Percentiles rank a stretch among this genome's conserved stretches.
Conservation (phyloP, 2,797 vertebrate species). For the Echeneis naucrates region DNA sequence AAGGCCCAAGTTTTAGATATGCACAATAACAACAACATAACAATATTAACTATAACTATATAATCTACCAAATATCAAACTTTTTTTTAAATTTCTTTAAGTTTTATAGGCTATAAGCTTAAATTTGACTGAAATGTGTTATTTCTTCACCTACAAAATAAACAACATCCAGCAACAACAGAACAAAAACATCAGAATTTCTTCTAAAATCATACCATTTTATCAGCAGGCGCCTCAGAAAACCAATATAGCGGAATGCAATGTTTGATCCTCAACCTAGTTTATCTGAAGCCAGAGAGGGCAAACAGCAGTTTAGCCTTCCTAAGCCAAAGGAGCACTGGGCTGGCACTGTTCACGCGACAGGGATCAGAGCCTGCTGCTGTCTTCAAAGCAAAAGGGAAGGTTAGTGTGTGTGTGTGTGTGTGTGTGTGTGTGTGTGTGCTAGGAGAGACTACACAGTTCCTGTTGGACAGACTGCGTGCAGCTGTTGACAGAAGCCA, state of each 20-base stretch:
- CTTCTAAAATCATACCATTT: slow-evolving; percentile 11
- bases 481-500: slow-evolving; percentile 79
- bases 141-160: slow-evolving; percentile 1
- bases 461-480: slow-evolving; percentile 72
- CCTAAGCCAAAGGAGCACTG: slow-evolving; percentile 65
- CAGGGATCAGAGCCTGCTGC: slow-evolving; percentile 73
- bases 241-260: slow-evolving; percentile 43
- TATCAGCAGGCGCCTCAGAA: slow-evolving; percentile 13
- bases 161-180: slow-evolving; percentile 3
- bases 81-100: no score
- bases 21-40: no score
- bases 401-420: slow-evolving; percentile 54
- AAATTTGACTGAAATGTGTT: not conserved
- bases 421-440: slow-evolving; percentile 36
- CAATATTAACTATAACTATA: no score
- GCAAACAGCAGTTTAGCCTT: slow-evolving; percentile 64
- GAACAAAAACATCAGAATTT: not conserved
- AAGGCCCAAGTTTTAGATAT: not conserved
- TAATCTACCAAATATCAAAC: no score
- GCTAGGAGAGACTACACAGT: slow-evolving; percentile 54
- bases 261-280: slow-evolving; percentile 69
- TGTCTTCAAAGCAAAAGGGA: slow-evolving; percentile 75
- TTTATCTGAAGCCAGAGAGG: slow-evolving; percentile 70
- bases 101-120: not conserved
- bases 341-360: slow-evolving; percentile 71